phyloP scores from a whole-genome alignment of 1,140 invertebrate genomes.

The Orchestia grillus region DNA sequence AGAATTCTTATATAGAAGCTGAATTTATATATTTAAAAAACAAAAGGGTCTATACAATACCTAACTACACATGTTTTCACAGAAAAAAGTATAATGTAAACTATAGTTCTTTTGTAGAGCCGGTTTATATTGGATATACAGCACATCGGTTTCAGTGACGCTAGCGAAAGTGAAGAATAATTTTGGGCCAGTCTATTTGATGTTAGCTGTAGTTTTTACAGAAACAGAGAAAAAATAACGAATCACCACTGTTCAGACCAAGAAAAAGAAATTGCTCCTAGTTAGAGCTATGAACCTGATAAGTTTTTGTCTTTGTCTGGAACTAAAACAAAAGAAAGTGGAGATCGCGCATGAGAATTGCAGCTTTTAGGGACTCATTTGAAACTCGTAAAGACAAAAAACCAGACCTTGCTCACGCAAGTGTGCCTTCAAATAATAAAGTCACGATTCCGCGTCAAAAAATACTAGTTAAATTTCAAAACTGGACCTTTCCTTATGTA shows the following conservation, averaged over 20 bases:
- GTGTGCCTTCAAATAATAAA: background rate
- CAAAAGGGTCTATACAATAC: background rate
- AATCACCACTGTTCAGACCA: background rate
- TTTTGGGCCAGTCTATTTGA: background rate
- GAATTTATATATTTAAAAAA: background rate
- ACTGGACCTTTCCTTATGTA: no score
- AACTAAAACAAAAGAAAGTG: background rate
- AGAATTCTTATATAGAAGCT: background rate
- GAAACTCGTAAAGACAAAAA: background rate
- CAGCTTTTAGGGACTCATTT: background rate
- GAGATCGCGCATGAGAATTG: background rate
- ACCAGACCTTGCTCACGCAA: background rate
- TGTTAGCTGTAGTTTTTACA: background rate
- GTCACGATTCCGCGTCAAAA: background rate
- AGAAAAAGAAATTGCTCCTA: background rate
- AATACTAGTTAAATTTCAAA: no score
- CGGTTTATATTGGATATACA: background rate
- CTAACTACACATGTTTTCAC: background rate
- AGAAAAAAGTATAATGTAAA: background rate
- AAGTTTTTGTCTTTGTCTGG: background rate
- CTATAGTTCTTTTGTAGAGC: background rate
- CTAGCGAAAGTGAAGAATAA: background rate
- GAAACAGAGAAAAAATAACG: background rate
- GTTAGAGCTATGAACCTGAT: background rate
- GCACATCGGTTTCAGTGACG: background rate